Conservation (phyloP, 2,797 vertebrate genomes). For the Rhinichthys osculus region DNA sequence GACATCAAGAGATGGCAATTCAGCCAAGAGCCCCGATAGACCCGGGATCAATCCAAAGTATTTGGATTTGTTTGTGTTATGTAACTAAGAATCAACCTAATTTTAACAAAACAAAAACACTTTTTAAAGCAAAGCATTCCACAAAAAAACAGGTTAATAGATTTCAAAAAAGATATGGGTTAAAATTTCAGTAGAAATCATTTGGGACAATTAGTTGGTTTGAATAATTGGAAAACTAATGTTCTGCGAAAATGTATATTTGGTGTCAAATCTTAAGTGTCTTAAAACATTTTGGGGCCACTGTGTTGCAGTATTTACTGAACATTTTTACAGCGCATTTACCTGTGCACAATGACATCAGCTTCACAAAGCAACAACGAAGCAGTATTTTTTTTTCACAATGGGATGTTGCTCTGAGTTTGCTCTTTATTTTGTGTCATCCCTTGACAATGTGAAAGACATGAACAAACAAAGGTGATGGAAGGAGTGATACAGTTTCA, state of each 20-base stretch:
- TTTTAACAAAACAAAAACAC: not conserved
- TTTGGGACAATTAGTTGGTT: not conserved
- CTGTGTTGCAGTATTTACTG: not conserved
- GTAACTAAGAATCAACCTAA: not conserved
- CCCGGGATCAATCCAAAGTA: not conserved
- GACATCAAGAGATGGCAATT: conserved; percentile 69
- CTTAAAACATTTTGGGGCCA: not conserved
- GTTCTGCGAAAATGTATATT: not conserved
- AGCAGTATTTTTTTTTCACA: conserved; percentile 26
- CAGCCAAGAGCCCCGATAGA: conserved; percentile 5
- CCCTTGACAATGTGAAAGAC: conserved; percentile 1
- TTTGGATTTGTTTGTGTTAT: not conserved
- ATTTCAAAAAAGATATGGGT: not conserved
- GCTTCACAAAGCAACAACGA: not conserved
- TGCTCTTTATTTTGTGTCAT: not conserved
- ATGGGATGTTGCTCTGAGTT: conserved; percentile 31
- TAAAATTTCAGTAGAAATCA: not conserved
- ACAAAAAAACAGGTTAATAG: not conserved
- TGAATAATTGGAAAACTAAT: not conserved
- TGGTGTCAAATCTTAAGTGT: not conserved
- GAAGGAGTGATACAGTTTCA: not conserved
- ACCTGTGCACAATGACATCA: not conserved
- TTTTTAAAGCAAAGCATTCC: not conserved
- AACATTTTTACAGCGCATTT: not conserved
- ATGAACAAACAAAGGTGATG: not conserved